Evolutionary conservation across 2,797 vertebrate genomes (phyloP).

Genomic region (Alcedo quadribrachys): DNA sequence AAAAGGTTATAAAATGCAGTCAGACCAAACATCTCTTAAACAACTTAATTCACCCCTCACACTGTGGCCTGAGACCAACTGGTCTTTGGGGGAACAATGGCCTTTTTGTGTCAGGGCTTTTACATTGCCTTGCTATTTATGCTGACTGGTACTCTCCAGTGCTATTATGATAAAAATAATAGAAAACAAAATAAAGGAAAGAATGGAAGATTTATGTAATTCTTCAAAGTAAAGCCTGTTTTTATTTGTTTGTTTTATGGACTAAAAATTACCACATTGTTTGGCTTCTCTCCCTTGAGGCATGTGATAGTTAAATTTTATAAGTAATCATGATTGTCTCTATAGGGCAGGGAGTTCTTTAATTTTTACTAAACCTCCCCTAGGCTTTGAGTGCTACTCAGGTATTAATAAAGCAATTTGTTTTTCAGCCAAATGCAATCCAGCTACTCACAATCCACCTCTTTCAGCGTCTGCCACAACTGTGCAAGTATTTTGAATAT

Average conservation of each 20-base stretch:
- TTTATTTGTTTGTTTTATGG: background rate
- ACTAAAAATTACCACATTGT: background rate
- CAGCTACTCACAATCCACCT: background rate
- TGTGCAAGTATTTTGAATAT: background rate
- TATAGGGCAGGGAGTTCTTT: background rate
- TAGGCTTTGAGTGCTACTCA: background rate
- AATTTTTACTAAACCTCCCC: background rate
- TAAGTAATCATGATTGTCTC: background rate
- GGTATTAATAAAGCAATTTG: background rate
- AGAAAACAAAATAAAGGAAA: background rate
- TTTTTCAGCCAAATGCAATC: background rate
- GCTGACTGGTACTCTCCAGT: background rate
- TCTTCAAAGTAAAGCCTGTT: background rate
- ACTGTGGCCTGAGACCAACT: background rate
- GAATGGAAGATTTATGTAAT: background rate
- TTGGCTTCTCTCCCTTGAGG: background rate
- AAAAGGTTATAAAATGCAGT: background rate
- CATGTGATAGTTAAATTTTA: background rate
- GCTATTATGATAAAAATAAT: background rate
- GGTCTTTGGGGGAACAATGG: background rate
- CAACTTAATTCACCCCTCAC: background rate
- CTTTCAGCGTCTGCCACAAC: background rate
- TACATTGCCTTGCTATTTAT: background rate
- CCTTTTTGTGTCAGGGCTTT: background rate
- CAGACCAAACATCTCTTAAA: background rate